A percentile compares a stretch with the other conserved stretches of the same genome.
Evolutionary conservation across 2,888 invertebrate genomes (phyloP).

Genomic region (Apodemia hepburni): DNA sequence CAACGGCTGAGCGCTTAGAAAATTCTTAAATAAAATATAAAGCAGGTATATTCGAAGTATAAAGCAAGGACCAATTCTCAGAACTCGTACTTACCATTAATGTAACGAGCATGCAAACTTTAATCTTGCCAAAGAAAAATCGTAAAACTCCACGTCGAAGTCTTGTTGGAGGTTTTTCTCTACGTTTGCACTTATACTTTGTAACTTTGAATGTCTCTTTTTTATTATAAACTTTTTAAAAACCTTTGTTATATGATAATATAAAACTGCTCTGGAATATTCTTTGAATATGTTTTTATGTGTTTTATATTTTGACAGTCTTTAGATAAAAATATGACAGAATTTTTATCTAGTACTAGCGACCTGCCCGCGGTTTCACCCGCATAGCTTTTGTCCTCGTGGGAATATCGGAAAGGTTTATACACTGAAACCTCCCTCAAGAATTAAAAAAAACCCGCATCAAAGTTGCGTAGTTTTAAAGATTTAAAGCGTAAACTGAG

Average conservation of each 20-base stretch:
- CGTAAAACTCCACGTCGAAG: slow-evolving; percentile 6
- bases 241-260: neutral
- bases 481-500: too few relatives aligned
- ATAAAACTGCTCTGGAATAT: neutral
- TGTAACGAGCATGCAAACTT: slow-evolving; percentile 13
- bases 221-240: neutral
- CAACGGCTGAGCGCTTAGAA: too few relatives aligned
- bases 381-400: too few relatives aligned
- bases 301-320: too few relatives aligned
- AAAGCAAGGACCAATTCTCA: neutral
- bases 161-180: slow-evolving; percentile 6
- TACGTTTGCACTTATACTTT: neutral
- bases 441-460: too few relatives aligned
- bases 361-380: too few relatives aligned
- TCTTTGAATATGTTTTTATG: too few relatives aligned
- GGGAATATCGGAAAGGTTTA: too few relatives aligned
- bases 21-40: neutral
- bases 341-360: too few relatives aligned
- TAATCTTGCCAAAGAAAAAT: slow-evolving; percentile 13
- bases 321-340: too few relatives aligned
- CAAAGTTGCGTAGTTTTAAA: too few relatives aligned
- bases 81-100: slow-evolving; percentile 6
- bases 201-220: slow-evolving; percentile 3
- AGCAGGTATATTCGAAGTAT: neutral
- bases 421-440: too few relatives aligned